phyloP scores from a whole-genome alignment of 1,140 invertebrate species.

The Brachionus sp. region DNA sequence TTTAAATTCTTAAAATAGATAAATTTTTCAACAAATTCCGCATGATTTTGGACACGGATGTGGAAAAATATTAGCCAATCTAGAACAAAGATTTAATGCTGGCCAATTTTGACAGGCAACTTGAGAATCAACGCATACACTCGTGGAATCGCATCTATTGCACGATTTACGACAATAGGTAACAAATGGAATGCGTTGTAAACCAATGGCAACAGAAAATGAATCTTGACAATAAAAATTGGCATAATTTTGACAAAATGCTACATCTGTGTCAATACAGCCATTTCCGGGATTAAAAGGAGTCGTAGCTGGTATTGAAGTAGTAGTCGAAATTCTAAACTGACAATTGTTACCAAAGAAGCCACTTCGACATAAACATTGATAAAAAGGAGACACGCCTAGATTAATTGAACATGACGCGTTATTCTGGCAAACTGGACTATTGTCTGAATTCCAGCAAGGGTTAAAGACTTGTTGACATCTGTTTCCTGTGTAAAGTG shows the following conservation, averaged over 20 bases:
- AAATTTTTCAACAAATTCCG: not conserved
- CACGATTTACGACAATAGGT: constrained; percentile 9
- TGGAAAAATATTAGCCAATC: not conserved
- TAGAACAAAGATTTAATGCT: not conserved
- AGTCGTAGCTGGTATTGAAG: not conserved
- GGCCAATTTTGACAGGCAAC: constrained; percentile 1
- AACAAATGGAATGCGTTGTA: constrained; percentile 7
- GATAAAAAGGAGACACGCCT: not conserved
- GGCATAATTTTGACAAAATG: constrained; percentile 8
- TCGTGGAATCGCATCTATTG: not conserved
- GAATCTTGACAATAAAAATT: not conserved
- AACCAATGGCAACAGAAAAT: constrained; percentile 22
- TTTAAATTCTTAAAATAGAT: not conserved
- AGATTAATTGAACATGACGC: constrained; percentile 12
- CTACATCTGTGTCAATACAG: not conserved
- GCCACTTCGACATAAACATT: constrained; percentile 8
- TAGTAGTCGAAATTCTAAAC: constrained; percentile 22
- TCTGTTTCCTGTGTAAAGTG: not conserved
- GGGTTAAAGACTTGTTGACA: constrained; percentile 26
- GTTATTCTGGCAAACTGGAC: constrained; percentile 8
- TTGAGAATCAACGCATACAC: not conserved
- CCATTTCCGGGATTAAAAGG: not conserved
- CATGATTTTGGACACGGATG: constrained; percentile 27
- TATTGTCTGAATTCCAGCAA: not conserved
- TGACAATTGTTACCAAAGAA: constrained; percentile 41